Evolutionary conservation across 2,113 vertebrate species (phyloP).

Genomic region (Drymodes brunneopygia): DNA sequence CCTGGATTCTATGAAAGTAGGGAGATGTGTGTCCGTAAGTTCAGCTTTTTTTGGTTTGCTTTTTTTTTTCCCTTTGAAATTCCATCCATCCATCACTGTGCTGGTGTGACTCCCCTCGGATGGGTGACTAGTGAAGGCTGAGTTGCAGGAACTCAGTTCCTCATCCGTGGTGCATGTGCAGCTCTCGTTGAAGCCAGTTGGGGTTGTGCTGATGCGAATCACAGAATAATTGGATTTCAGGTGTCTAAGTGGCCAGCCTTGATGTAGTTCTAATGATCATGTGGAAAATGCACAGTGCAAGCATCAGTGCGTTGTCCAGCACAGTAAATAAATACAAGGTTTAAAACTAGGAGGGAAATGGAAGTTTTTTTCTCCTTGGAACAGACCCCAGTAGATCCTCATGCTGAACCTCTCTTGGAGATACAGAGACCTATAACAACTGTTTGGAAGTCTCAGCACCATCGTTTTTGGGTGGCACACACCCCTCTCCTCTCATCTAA

Average conservation of each 20-base stretch:
- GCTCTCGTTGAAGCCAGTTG: background rate
- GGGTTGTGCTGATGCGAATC: background rate
- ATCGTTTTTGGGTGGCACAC: background rate
- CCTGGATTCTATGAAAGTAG: conserved; percentile 91
- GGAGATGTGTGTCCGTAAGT: conserved; percentile 93
- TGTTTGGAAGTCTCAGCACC: background rate
- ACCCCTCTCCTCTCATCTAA: background rate
- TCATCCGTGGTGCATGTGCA: background rate
- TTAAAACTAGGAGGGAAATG: background rate
- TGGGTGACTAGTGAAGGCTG: background rate
- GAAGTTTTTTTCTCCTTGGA: background rate
- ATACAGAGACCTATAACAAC: background rate
- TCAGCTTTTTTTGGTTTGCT: background rate
- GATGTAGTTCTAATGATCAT: background rate
- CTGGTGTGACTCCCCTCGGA: background rate
- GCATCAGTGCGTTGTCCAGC: background rate
- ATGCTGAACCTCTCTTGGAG: background rate
- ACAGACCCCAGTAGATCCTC: background rate
- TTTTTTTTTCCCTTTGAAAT: background rate
- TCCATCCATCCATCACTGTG: background rate
- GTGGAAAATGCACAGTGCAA: background rate
- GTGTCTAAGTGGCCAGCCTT: background rate
- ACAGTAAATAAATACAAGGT: background rate
- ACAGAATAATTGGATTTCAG: background rate
- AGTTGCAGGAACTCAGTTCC: background rate